Evolutionary conservation across 2,113 vertebrate genomes (phyloP), one percentile per base, ranked within the genome.

Genomic region (Austrofundulus limnaeus): DNA sequence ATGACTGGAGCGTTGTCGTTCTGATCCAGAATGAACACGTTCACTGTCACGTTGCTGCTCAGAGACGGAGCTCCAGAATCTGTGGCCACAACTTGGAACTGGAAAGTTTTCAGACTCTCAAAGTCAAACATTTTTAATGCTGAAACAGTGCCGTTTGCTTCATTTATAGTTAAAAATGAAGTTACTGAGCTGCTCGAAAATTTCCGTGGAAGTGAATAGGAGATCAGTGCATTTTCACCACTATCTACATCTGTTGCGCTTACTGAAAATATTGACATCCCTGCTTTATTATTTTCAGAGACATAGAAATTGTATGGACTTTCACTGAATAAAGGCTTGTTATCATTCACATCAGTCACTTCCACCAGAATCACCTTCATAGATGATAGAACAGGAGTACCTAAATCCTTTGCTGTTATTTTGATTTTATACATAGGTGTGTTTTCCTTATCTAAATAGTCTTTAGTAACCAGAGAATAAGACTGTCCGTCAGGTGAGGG

Each of bases 321-420:
- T 66, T 89, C 72, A n/a, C 64, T 63, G 47, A 93, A 93, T 10
- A 63, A 3, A 1, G 92, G 92, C 3, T 62, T 80, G 15, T 93
- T 93, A 20, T 93, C 92, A 68, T 93, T 93, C 4, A 92, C 77
- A 75, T 93, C 92, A 1, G 82, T 13, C n/a, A 93, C 68, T 2
- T 90, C 71, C 7, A 93, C 90, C 1, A 70, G 63, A 58, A 93
- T 66, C 5, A 80, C 62, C 51, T 83, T 89, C 0, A 65, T 82
- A 9, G 89, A 87, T 11, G 88, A 85, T 20, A 89, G 15, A 0
- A 81, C 25, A 0, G 92, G 90, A 0, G 0, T 81, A 16, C 92
- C 92, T 46, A 90, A 73, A 78, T 93, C 91, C 4, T 81, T 89
- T 0, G 90, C 92, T 1, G 74, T 91, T 72, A 93, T 86, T 34